phyloP scores from a whole-genome alignment of 2,797 vertebrate species.

The Girardinus metallicus region DNA sequence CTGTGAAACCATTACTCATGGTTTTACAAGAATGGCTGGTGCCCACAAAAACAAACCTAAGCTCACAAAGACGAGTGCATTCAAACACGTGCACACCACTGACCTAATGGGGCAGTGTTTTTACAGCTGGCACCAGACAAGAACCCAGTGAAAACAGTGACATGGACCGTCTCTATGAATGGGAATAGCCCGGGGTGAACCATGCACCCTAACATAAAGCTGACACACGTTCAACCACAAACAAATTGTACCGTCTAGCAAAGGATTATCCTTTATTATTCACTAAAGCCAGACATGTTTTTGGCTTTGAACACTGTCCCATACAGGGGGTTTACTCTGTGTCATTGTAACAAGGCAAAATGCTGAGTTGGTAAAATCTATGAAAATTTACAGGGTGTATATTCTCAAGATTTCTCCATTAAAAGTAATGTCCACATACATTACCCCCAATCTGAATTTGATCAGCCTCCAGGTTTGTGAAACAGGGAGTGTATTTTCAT shows the following conservation, averaged over 20 bases:
- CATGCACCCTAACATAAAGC: constrained; percentile 20
- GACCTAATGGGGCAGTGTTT: constrained; percentile 68
- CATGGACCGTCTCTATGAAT: constrained; percentile 56
- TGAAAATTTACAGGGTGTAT: constrained; percentile 9
- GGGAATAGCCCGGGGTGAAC: constrained; percentile 31
- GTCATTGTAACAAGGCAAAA: not conserved
- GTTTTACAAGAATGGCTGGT: constrained; percentile 56
- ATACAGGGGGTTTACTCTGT: not conserved
- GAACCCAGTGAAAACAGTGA: constrained; percentile 72
- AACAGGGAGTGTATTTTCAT: constrained; percentile 77
- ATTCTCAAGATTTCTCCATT: constrained; percentile 20
- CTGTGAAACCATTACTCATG: constrained; percentile 46
- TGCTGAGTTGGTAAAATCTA: constrained; percentile 6
- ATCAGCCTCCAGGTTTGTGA: constrained; percentile 68
- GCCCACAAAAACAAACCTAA: constrained; percentile 44
- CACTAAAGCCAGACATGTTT: constrained; percentile 36
- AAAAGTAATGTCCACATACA: constrained; percentile 52
- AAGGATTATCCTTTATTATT: constrained; percentile 59
- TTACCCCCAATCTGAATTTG: constrained; percentile 58
- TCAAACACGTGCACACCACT: constrained; percentile 52
- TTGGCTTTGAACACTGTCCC: constrained; percentile 22
- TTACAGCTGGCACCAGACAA: constrained; percentile 77
- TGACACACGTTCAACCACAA: constrained; percentile 29
- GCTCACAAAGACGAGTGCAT: constrained; percentile 45
- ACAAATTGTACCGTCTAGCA: constrained; percentile 31